These are phyloP conservation scores for Drosophila kambysellisi DNA, from an alignment of 2,888 invertebrate species.

Conservation along the genomic window DNA sequence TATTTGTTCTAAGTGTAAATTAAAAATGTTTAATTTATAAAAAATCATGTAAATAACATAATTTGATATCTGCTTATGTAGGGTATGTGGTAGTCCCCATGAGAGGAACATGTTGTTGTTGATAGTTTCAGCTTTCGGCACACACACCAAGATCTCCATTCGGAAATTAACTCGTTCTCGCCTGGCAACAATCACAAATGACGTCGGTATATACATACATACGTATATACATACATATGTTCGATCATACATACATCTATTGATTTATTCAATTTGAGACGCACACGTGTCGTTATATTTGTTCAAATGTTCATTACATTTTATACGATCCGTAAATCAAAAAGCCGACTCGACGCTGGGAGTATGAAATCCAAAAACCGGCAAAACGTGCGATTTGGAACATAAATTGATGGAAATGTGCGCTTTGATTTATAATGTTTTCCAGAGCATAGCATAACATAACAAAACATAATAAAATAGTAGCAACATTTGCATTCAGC, in stretches of 20 bases:
- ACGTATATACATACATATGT: background rate
- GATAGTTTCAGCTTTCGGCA: conserved; percentile 46
- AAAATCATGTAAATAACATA: background rate
- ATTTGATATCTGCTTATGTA: background rate
- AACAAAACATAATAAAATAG: background rate
- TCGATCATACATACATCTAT: conserved; percentile 24
- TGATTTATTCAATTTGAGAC: conserved; percentile 58
- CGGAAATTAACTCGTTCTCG: conserved; percentile 27
- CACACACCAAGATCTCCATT: conserved; percentile 41
- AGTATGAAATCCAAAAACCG: conserved; percentile 26
- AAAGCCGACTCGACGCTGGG: conserved; percentile 16
- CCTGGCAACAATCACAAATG: conserved; percentile 47
- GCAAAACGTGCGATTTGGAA: conserved; percentile 50
- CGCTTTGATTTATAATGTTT: conserved; percentile 23
- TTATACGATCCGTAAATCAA: conserved; percentile 51
- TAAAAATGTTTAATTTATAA: background rate
- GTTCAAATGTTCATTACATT: conserved; percentile 39
- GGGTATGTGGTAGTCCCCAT: background rate
- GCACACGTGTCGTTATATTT: conserved; percentile 57
- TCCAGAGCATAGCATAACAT: conserved; percentile 7
- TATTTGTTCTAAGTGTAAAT: background rate
- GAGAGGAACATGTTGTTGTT: background rate
- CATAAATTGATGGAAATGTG: conserved; percentile 36
- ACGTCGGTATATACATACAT: background rate
- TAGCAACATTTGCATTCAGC: conserved; percentile 6